Conservation (phyloP, 2,888 invertebrate species). For the Hirtodrosophila cameraria region DNA sequence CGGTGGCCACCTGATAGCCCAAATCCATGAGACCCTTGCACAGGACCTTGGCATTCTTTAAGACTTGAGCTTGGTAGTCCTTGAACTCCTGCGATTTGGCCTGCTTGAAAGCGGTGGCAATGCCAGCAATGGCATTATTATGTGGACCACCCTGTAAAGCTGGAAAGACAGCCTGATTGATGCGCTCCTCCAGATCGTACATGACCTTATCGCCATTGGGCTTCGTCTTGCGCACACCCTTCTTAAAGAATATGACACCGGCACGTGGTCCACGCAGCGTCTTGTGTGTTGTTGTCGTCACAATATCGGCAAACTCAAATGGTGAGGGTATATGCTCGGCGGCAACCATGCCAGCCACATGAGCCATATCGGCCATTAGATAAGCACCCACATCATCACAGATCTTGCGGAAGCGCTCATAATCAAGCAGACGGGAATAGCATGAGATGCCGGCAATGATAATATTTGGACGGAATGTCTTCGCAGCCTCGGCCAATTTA, state of each 20-base stretch:
- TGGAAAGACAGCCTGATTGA: constrained; percentile 89
- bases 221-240: constrained; percentile 91
- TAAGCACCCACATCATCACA: constrained; percentile 93
- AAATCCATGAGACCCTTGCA: constrained; percentile 87
- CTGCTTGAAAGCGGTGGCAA: constrained; percentile 97
- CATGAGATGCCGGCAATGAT: constrained; percentile 98
- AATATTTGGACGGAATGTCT: constrained; percentile 94
- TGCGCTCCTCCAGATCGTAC: constrained; percentile 94
- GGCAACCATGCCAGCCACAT: constrained; percentile 96
- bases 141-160: constrained; percentile 98
- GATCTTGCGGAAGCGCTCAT: constrained; percentile 93
- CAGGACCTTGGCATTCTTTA: constrained; percentile 91
- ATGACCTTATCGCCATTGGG: constrained; percentile 92
- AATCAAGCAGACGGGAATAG: constrained; percentile 96
- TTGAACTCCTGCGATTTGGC: constrained; percentile 92
- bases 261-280: constrained; percentile 95
- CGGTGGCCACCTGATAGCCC: constrained; percentile 92
- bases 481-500: constrained; percentile 91
- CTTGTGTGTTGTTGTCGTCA: constrained; percentile 97
- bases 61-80: constrained; percentile 93
- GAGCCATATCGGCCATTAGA: constrained; percentile 98
- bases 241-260: constrained; percentile 96
- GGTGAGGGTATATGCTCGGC: constrained; percentile 95
- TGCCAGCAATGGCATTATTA: constrained; percentile 97
- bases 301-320: constrained; percentile 95